Conservation (phyloP, 1,140 invertebrate species). For the Magallana gigas region DNA sequence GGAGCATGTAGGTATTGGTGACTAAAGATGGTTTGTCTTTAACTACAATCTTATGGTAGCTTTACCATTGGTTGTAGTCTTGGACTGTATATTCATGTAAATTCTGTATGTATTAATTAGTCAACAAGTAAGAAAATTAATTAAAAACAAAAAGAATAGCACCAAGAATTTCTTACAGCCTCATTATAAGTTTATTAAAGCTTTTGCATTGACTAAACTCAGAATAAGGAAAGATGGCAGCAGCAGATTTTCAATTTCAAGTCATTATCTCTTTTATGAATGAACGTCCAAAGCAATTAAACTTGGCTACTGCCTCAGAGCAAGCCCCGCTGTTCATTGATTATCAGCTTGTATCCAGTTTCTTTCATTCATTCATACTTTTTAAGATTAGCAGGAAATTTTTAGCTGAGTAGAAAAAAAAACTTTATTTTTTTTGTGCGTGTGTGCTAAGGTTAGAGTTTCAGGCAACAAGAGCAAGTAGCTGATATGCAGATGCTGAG, state of each 20-base stretch:
- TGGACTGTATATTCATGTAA: too few species aligned
- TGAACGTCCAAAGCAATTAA: slow-evolving; percentile 33
- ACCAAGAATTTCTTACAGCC: too few species aligned
- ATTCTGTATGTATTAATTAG: too few species aligned
- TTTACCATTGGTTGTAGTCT: too few species aligned
- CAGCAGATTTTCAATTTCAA: neutral
- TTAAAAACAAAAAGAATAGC: too few species aligned
- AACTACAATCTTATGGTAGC: too few species aligned
- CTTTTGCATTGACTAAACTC: neutral
- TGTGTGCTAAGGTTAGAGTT: slow-evolving; percentile 21
- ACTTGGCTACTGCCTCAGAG: neutral
- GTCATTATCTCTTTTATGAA: slow-evolving; percentile 34
- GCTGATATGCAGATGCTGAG: slow-evolving; percentile 15
- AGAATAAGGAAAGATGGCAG: neutral
- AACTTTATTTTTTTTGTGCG: neutral
- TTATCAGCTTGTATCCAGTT: slow-evolving; percentile 26
- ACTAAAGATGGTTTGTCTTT: too few species aligned
- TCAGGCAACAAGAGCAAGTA: slow-evolving; percentile 4
- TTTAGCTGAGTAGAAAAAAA: neutral
- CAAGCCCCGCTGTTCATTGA: neutral
- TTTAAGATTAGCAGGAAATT: slow-evolving; percentile 22
- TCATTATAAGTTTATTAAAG: too few species aligned
- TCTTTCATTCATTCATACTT: slow-evolving; percentile 38
- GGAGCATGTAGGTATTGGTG: too few species aligned
- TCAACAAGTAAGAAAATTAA: too few species aligned